Evolutionary conservation across 2,797 vertebrate species (phyloP).

Genomic region (Sebastes vulpes): DNA sequence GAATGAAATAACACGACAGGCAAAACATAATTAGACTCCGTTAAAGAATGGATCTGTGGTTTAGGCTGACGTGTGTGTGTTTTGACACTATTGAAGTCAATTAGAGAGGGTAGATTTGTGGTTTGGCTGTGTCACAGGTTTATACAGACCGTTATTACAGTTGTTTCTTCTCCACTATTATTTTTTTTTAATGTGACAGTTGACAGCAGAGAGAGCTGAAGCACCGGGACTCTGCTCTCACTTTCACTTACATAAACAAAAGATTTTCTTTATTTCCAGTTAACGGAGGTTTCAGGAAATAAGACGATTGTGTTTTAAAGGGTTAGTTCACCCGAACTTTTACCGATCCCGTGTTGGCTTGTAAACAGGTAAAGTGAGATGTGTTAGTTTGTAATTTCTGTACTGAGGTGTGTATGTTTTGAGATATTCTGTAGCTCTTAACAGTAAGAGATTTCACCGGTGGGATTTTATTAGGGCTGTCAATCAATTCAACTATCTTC

Average conservation of each 20-base stretch:
- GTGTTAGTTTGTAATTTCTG: background rate
- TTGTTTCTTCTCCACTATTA: background rate
- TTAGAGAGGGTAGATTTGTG: background rate
- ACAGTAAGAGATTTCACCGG: no score
- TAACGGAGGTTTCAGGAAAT: background rate
- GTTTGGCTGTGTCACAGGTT: background rate
- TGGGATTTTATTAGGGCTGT: no score
- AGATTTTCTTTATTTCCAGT: background rate
- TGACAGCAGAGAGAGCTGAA: background rate
- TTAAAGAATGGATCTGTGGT: constrained; percentile 8
- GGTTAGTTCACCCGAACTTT: no score
- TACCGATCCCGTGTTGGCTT: background rate
- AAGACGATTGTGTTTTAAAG: background rate
- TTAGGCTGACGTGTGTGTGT: background rate
- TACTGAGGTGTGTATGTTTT: no score
- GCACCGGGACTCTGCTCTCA: background rate
- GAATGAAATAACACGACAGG: background rate
- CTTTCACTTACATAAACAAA: background rate
- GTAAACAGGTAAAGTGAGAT: background rate
- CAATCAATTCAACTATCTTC: no score
- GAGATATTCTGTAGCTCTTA: no score
- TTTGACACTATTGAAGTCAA: background rate
- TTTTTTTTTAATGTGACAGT: background rate
- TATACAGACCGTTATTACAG: background rate
- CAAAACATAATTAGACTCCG: constrained; percentile 1